Percentiles rank a stretch among this genome's conserved stretches.
phyloP scores from a whole-genome alignment of 2,888 invertebrate genomes.

The Scaptomyza tumidula region DNA sequence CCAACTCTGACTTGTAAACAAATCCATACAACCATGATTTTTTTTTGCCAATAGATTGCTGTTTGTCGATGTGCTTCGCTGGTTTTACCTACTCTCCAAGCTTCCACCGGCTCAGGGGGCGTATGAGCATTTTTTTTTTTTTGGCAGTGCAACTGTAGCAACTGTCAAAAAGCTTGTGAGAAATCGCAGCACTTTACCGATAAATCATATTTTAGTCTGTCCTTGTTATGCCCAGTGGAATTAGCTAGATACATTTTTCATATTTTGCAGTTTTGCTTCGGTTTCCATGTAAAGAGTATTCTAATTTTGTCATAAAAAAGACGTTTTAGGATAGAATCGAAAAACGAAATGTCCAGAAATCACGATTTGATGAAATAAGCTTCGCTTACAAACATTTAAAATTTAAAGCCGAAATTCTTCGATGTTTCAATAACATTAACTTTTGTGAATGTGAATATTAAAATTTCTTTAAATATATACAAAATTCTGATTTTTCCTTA shows the following conservation, averaged over 20 bases:
- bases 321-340: background rate
- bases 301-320: background rate
- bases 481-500: too few species aligned
- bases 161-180: conserved; percentile 59
- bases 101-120: conserved; percentile 44
- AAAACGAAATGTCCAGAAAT: too few species aligned
- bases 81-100: conserved; percentile 14
- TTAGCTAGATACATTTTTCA: conserved; percentile 23
- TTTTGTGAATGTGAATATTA: too few species aligned
- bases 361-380: too few species aligned
- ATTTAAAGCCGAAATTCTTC: too few species aligned
- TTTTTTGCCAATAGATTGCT: conserved; percentile 31
- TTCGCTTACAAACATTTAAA: too few species aligned
- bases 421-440: too few species aligned
- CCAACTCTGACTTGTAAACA: conserved; percentile 11
- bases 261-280: background rate
- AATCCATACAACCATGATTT: background rate
- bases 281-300: background rate
- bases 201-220: conserved; percentile 50
- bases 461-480: too few species aligned
- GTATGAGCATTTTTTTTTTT: conserved; percentile 44
- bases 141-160: conserved; percentile 39
- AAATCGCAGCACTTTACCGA: conserved; percentile 48
- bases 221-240: conserved; percentile 32
- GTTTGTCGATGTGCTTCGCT: conserved; percentile 46